Conservation (phyloP, 53 echinoderm and acorn worm species). For the Echinometra lucunter region DNA sequence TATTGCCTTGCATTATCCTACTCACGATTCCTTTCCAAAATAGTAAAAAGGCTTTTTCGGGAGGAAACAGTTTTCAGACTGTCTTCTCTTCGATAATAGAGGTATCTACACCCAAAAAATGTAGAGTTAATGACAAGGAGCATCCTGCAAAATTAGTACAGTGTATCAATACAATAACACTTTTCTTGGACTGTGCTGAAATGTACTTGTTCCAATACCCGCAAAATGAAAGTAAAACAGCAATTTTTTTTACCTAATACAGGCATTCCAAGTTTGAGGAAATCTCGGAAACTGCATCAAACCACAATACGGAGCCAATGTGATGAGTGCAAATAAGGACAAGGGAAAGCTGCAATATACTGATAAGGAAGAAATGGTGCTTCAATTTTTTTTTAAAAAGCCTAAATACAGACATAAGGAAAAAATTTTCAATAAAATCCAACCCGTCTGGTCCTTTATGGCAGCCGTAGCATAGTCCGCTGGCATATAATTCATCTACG, state of each 20-base stretch:
- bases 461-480: not conserved
- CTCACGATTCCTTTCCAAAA: not conserved
- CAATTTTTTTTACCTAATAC: not conserved
- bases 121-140: not conserved
- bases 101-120: too few relatives aligned
- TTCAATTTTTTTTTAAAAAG: not conserved
- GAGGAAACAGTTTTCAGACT: too few relatives aligned
- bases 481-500: not conserved
- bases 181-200: not conserved
- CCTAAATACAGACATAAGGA: not conserved
- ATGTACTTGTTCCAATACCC: not conserved
- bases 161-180: not conserved
- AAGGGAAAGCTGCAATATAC: not conserved
- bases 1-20: not conserved
- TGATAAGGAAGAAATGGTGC: not conserved
- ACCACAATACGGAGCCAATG: not conserved
- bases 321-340: not conserved
- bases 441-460: not conserved
- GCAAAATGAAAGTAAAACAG: constrained; percentile 34
- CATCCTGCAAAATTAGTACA: not conserved
- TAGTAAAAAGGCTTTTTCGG: too few relatives aligned
- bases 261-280: constrained; percentile 15
- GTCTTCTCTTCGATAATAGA: too few relatives aligned
- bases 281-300: not conserved
- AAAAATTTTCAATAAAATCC: not conserved